Percentiles rank a stretch among this genome's conserved stretches.
Conservation (phyloP, 1,140 invertebrate genomes). For the Nephotettix cincticeps region DNA sequence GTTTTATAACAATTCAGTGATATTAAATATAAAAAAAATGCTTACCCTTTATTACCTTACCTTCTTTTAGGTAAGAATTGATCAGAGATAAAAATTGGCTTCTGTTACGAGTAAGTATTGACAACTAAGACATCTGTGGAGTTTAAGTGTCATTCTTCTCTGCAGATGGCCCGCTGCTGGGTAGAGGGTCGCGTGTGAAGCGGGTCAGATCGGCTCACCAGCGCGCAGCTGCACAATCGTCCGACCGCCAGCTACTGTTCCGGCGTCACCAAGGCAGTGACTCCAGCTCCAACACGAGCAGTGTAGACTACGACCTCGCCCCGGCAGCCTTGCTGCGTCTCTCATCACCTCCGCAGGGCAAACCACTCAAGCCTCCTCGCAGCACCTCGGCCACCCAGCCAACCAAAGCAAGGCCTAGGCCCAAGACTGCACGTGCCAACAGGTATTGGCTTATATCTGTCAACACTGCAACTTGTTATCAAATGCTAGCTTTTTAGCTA, state of each 20-base stretch:
- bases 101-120: too few relatives aligned
- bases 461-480: too few relatives aligned
- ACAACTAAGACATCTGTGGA: too few relatives aligned
- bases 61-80: too few relatives aligned
- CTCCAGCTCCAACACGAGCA: slow-evolving; percentile 41
- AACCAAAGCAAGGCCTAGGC: slow-evolving; percentile 41
- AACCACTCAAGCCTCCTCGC: not conserved
- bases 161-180: slow-evolving; percentile 53
- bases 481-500: too few relatives aligned
- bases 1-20: too few relatives aligned
- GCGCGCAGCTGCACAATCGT: slow-evolving; percentile 42
- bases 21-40: too few relatives aligned
- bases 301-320: slow-evolving; percentile 36
- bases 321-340: not conserved
- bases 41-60: too few relatives aligned
- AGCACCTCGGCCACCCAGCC: not conserved
- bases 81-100: too few relatives aligned
- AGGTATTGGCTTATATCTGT: too few relatives aligned
- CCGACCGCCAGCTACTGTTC: slow-evolving; percentile 38
- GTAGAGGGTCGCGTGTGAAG: slow-evolving; percentile 57
- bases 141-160: too few relatives aligned
- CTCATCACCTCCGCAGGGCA: slow-evolving; percentile 16
- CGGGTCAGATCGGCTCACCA: slow-evolving; percentile 58
- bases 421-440: slow-evolving; percentile 50
- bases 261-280: slow-evolving; percentile 39